phyloP scores from a whole-genome alignment of 1,140 invertebrate species.

The Stegodyphus mimosarum region DNA sequence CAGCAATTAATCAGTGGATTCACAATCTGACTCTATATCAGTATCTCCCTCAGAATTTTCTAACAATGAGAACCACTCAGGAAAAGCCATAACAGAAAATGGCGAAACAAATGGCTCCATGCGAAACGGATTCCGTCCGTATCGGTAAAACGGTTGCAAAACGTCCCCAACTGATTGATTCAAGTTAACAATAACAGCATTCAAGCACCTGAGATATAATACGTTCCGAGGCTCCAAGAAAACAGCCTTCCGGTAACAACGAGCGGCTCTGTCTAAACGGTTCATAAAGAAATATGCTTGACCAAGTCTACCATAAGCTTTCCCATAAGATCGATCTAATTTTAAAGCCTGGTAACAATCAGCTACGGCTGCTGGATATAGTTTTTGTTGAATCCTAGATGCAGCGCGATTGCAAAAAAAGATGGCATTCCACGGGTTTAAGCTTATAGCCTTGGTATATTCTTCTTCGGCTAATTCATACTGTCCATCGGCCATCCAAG shows the following conservation, averaged over 20 bases:
- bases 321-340: neutral
- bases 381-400: conserved; percentile 2
- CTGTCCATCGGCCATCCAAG: neutral
- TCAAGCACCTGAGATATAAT: neutral
- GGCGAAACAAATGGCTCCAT: too few relatives aligned
- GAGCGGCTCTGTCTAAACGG: neutral
- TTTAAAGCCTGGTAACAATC: conserved; percentile 11
- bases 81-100: too few relatives aligned
- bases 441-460: neutral
- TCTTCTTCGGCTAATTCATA: conserved; percentile 1
- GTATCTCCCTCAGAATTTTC: too few relatives aligned
- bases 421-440: neutral
- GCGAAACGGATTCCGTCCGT: too few relatives aligned
- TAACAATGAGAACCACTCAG: too few relatives aligned
- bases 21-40: too few relatives aligned
- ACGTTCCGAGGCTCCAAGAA: neutral
- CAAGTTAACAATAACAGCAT: too few relatives aligned
- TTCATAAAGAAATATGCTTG: conserved; percentile 2
- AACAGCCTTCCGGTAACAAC: conserved; percentile 9
- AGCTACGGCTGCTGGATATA: neutral
- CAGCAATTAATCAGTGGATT: too few relatives aligned
- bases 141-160: too few relatives aligned
- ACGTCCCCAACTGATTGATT: too few relatives aligned
- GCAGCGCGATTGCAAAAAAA: conserved; percentile 21
- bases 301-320: conserved; percentile 15